Conservation (phyloP, 2,113 vertebrate genomes). For the Notothenia coriiceps region DNA sequence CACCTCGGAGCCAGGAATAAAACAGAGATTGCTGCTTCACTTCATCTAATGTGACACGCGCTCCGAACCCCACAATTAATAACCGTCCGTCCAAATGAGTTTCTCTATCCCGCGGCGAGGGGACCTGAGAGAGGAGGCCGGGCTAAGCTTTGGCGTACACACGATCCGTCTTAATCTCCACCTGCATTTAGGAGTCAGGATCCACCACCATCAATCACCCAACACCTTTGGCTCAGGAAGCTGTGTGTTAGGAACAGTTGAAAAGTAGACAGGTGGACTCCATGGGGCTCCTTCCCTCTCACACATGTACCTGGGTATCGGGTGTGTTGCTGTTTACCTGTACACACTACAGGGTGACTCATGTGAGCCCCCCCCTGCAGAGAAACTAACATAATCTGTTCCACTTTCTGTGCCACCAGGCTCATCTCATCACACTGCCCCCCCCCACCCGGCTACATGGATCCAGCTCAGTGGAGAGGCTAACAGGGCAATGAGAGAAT, state of each 20-base stretch:
- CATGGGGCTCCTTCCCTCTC: background rate
- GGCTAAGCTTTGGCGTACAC: slow-evolving; percentile 53
- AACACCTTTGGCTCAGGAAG: slow-evolving; percentile 49
- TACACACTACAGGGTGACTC: slow-evolving; percentile 22
- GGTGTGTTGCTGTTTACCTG: slow-evolving; percentile 35
- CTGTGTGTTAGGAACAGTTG: slow-evolving; percentile 26
- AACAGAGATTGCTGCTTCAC: slow-evolving; percentile 53
- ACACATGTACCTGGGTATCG: slow-evolving; percentile 17
- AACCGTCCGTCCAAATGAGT: slow-evolving; percentile 65
- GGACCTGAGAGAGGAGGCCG: slow-evolving; percentile 48
- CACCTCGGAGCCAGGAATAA: slow-evolving; percentile 52
- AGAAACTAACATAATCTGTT: slow-evolving; percentile 54
- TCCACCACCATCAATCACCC: slow-evolving; percentile 66
- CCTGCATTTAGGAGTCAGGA: slow-evolving; percentile 65
- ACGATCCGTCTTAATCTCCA: slow-evolving; percentile 75
- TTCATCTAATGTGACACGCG: slow-evolving; percentile 67
- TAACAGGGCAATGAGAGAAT: slow-evolving; percentile 28
- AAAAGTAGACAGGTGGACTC: background rate
- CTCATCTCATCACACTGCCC: slow-evolving; percentile 38
- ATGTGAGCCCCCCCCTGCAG: slow-evolving; percentile 23
- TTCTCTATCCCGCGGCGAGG: slow-evolving; percentile 57
- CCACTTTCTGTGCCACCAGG: slow-evolving; percentile 40
- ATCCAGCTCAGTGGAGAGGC: slow-evolving; percentile 53
- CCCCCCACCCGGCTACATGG: slow-evolving; percentile 31
- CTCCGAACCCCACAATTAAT: slow-evolving; percentile 67